A percentile compares a stretch with the other conserved stretches of the same genome.
Evolutionary conservation across 1,140 invertebrate species (phyloP).

Genomic region (Hetaerina americana): DNA sequence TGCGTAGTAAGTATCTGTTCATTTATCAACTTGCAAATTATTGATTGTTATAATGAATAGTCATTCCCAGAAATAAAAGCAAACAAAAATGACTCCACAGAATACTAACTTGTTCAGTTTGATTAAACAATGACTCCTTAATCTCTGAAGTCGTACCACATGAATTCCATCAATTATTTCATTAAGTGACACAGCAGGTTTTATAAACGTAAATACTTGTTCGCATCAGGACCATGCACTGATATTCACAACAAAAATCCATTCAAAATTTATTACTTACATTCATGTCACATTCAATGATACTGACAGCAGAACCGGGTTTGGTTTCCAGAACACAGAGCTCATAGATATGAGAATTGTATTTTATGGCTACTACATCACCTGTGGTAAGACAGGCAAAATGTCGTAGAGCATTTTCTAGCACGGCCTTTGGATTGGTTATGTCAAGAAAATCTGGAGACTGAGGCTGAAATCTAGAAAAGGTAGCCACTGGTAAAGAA

Average conservation of each 20-base stretch:
- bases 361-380: conserved; percentile 94
- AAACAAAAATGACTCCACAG: too few species aligned
- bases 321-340: conserved; percentile 90
- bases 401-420: conserved; percentile 92
- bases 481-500: conserved; percentile 86
- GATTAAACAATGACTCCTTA: too few species aligned
- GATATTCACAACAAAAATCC: too few species aligned
- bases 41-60: too few species aligned
- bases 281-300: conserved; percentile 99
- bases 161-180: too few species aligned
- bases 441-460: conserved; percentile 95
- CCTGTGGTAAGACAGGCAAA: conserved; percentile 95
- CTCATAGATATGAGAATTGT: conserved; percentile 92
- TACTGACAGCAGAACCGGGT: conserved; percentile 90
- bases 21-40: too few species aligned
- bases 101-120: too few species aligned
- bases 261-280: conserved; percentile 51
- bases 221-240: too few species aligned
- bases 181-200: neutral
- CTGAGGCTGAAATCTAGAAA: conserved; percentile 95
- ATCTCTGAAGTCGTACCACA: too few species aligned
- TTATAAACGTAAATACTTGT: conserved; percentile 1
- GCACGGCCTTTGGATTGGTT: conserved; percentile 89
- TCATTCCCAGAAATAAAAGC: too few species aligned
- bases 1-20: too few species aligned